Evolutionary conservation across 2,113 vertebrate genomes (phyloP), one percentile per base, ranked within the genome.

Genomic region (Copsychus sechellarum): DNA sequence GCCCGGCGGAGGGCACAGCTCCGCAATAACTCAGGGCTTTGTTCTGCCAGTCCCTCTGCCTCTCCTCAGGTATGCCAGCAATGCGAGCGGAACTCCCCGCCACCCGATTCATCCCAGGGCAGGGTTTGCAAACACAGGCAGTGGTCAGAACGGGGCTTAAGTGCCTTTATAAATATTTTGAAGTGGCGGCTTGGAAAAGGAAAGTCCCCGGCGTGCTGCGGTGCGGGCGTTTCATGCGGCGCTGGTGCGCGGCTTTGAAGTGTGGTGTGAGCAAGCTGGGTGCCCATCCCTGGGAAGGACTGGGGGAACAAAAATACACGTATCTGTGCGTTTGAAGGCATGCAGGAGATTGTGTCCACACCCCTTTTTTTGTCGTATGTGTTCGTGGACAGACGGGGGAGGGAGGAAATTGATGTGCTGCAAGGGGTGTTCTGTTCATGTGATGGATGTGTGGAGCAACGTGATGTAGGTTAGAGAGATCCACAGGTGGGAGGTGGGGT

Each of bases 21-120:
- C 92, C 33, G 64, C 93, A 86, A 15, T 81, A 45, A 91, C 78
- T 81, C 70, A 2, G 84, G 84, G 78, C 95, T 96, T 92, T 94
- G 93, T 91, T 95, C 93, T 57, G 86, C 31, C 2, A 19, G 82
- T 78, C 86, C 83, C 81, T 60, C 69, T 86, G 94, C 89, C 81
- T 60, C 3, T 81, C 94, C 95, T 92, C 94, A 94, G 91, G 83
- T 92, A 93, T 91, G 86, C 91, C 81, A 89, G 4, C 91, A 95
- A 93, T 66, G 95, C 8, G 1, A 83, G 77, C 24, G 2, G 33
- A 65, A 33, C 92, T 93, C 78, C 91, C 77, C 81, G 14, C 29
- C 2, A 56, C 92, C 92, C 25, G 56, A 11, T 9, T 42, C 29
- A 67, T 74, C 91, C 80, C 57, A 8, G 93, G 93, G 89, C 78